A percentile compares a stretch with the other conserved stretches of the same genome.
These are phyloP conservation scores for Micoletzkya japonica DNA, from an alignment of 2,888 invertebrate species.

Conservation along the genomic window DNA sequence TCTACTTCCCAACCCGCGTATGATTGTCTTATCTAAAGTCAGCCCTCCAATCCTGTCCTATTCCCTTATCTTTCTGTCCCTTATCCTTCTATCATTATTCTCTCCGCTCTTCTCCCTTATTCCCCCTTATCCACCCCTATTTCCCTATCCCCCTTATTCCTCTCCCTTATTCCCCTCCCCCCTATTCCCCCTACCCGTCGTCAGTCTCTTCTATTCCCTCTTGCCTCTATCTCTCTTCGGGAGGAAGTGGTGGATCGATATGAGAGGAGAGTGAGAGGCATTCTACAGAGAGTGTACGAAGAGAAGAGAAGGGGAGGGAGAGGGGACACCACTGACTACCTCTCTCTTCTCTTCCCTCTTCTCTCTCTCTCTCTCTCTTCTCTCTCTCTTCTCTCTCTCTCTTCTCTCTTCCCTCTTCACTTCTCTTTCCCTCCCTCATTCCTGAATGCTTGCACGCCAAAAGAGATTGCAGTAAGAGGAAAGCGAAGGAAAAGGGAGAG, in stretches of 20 bases:
- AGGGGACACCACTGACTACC: background rate
- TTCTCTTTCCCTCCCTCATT: conserved; percentile 5
- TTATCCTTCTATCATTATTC: background rate
- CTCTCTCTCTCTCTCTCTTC: conserved; percentile 9
- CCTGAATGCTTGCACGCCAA: conserved; percentile 5
- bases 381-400: background rate
- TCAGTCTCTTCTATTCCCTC: background rate
- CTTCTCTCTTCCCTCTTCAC: background rate
- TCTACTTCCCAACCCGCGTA: no score
- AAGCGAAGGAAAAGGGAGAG: no score
- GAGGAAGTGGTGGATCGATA: conserved; percentile 15
- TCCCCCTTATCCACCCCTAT: background rate
- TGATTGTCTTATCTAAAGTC: no score
- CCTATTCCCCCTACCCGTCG: background rate
- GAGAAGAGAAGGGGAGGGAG: conserved; percentile 17
- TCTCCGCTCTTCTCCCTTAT: background rate
- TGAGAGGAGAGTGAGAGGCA: background rate
- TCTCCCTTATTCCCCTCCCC: background rate
- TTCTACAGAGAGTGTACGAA: background rate
- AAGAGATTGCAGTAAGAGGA: conserved; percentile 9
- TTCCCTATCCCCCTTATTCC: background rate
- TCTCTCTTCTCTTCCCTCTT: conserved; percentile 1
- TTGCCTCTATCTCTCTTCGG: no score
- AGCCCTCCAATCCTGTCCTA: no score
- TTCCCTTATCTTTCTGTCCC: no score